Conservation (phyloP, 2,797 vertebrate species). For the Serranus cabrilla region DNA sequence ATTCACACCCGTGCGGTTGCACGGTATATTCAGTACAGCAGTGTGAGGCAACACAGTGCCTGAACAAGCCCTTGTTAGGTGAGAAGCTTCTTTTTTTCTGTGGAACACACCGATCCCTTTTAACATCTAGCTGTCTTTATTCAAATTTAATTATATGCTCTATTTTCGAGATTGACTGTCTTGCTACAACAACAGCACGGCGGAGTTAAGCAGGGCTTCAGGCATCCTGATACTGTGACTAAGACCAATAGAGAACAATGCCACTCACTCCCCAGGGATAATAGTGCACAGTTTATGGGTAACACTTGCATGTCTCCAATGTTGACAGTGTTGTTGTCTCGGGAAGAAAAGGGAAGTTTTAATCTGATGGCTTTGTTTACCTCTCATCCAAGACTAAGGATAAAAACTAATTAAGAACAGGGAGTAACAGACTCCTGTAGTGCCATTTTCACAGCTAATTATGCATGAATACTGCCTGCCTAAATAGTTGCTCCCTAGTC, state of each 20-base stretch:
- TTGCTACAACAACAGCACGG: slow-evolving; percentile 11
- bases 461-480: slow-evolving; percentile 84
- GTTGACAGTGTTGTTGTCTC: slow-evolving; percentile 65
- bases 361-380: slow-evolving; percentile 85
- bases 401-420: slow-evolving; percentile 85
- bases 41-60: not conserved
- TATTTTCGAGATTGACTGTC: slow-evolving; percentile 32
- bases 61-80: not conserved
- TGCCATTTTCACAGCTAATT: slow-evolving; percentile 87
- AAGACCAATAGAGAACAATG: slow-evolving; percentile 41
- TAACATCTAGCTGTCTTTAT: slow-evolving; percentile 5
- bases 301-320: slow-evolving; percentile 42
- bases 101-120: not conserved
- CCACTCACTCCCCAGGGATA: slow-evolving; percentile 46
- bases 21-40: not conserved
- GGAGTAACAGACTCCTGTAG: slow-evolving; percentile 81
- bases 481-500: slow-evolving; percentile 81
- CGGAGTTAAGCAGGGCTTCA: slow-evolving; percentile 36
- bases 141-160: slow-evolving; percentile 33
- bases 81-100: not conserved
- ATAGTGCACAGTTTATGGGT: slow-evolving; percentile 46
- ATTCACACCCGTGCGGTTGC: slow-evolving; percentile 1
- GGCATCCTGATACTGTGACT: slow-evolving; percentile 44
- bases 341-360: slow-evolving; percentile 66
- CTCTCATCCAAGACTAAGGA: slow-evolving; percentile 79